Evolutionary conservation across 2,797 vertebrate species (phyloP), one percentile per base, ranked within the genome.

Genomic region (Luscinia luscinia): DNA sequence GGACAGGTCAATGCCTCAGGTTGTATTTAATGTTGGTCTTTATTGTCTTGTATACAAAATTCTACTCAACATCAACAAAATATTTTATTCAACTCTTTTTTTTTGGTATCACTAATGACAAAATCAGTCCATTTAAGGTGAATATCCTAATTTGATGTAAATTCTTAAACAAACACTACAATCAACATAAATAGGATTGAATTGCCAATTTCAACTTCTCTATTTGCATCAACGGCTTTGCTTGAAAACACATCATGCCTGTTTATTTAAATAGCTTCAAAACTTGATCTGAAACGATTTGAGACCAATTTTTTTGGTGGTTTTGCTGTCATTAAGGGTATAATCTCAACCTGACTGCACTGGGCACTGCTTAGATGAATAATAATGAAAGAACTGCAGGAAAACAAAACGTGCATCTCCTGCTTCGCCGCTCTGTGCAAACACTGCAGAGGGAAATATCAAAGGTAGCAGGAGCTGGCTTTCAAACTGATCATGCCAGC

Each of bases 401-500:
- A 69, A 93, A 95, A 90, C 45, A 80, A 81, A 78, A 38, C 15
- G 6, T 4, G 32, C 54, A 38, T 45, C 63, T 81, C 38, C 45
- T 63, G 51, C 73, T 79, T 63, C 85, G 9, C 9, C 14, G 55
- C 91, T 73, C 48, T 19, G 46, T 28, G 28, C 87, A 70, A 91
- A 84, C 52, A 63, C 43, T 26, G 45, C 73, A 67, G 78, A 92
- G 61, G 72, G 82, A 95, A 96, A 95, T 89, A 96, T 69, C 95
- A 94, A 96, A 97, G 94, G 93, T 76, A 92, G 83, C 12, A 5
- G 27, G 51, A 40, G 93, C 93, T 26, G 77, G 24, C 38, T 90
- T 91, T 91, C 92, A 87, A 59, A 78, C 82, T 19, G 82, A 59
- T 87, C 80, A 32, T 9, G 79, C 28, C 22, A 59, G 70, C 1